Base-by-base conservation (phyloP, 2,797 vertebrate genomes). In the Cichlasoma orientale region DNA sequence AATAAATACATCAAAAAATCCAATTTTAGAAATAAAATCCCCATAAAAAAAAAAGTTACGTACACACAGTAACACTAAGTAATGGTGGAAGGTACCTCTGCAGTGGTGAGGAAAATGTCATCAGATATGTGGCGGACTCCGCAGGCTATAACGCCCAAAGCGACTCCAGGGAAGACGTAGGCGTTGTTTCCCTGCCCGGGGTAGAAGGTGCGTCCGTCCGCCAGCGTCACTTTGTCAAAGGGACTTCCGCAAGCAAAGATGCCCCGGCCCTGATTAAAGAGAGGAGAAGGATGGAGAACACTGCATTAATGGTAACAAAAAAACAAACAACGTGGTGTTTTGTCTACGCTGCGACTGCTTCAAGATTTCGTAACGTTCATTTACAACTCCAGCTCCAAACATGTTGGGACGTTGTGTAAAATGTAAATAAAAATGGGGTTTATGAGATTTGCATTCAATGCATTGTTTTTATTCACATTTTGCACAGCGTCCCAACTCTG, bases 141-240 rank as follows among this genome's bases (percentile, higher is more conserved):
- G 0, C 98, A 97, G 14, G 97, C 94, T 0, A 97, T 99, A 50
- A 99, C 91, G 0, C 98, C 98, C 89, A 99, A 77, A 3, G 98
- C 98, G 14, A 99, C 97, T 21, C 98, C 98, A 0, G 98, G 98
- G 87, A 99, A 99, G 75, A 99, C 96, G 0, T 99, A 99, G 72
- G 98, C 97, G 0, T 99, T 99, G 95, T 99, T 99, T 76, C 98
- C 98, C 90, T 99, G 98, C 4, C 98, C 98, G 0, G 98, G 98
- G 92, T 95, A 95, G 94, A 99, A 99, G 83, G 95, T 96, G 87
- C 96, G 97, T 47, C 98, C 98, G 0, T 93, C 95, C 25, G 96
- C 88, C 83, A 99, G 95, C 2, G 97, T 97, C 38, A 99, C 98
- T 72, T 97, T 97, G 29, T 95, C 59, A 76, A 99, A 99, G 0